Evolutionary conservation across 2,113 vertebrate genomes (phyloP), one percentile per base, ranked within the genome.

Genomic region (Oryzias curvinotus): DNA sequence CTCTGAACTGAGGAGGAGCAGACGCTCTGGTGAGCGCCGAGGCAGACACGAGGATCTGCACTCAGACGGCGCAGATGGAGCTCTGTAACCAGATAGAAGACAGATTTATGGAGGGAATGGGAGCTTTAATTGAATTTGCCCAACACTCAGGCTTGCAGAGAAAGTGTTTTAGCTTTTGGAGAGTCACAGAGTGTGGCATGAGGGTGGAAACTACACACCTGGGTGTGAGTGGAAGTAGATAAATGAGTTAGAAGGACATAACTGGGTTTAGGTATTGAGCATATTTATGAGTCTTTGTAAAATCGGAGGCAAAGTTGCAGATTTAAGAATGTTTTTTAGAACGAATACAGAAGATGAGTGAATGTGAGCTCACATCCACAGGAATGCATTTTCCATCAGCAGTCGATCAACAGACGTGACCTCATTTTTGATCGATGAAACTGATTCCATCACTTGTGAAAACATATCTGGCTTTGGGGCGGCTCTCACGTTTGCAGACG

Each of bases 401-500:
- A 36, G 36, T 36, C 12, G 36, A 36, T 36, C 2, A 36, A 36
- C 30, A 36, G 7, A 36, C 12, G 8, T 36, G 36, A 30, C 28
- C 3, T 36, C 10, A 36, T 36, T 36, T 36, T 36, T 36, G 7
- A 36, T 36, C 1, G 10, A 36, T 36, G 36, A 36, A 36, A 36
- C 10, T 12, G 36, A 36, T 12, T 36, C 8, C 3, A 8, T 36
- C 36, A 12, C 12, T 36, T 36, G 36, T 36, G 36, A 13, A 36
- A 36, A 12, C 16, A 23, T 5, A 89, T 28, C 5, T 28, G 36
- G 8, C 2, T 36, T 36, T 10, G 8, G 36, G 10, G 36, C 3
- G 8, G 2, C 7, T 36, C 96, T 97, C 90, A 99, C 97, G 70
- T 92, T 97, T 98, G 90, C 97, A 99, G 76, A 99, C 97, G 62